A percentile compares a stretch with the other conserved stretches of the same genome.
Conservation (phyloP, 64 coral and sea anemone species). For the Anthopleura sola region DNA sequence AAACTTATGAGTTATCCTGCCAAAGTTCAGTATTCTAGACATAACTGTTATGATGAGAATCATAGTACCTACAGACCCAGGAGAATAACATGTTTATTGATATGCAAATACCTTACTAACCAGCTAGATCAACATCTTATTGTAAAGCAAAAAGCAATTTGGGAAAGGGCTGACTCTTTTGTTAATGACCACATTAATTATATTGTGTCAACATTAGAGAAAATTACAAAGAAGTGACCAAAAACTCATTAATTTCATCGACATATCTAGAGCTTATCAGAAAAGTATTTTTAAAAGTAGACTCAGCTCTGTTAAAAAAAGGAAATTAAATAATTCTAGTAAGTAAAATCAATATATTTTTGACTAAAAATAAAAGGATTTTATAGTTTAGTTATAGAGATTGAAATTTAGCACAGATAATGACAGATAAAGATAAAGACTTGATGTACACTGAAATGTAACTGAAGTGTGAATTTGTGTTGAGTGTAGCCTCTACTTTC, state of each 20-base stretch:
- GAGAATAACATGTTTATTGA: background rate
- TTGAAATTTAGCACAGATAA: background rate
- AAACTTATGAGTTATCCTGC: background rate
- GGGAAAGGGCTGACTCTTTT: background rate
- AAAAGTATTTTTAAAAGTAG: background rate
- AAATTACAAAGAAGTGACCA: slow-evolving; percentile 3
- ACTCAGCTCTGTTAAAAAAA: background rate
- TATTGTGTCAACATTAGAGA: slow-evolving; percentile 17
- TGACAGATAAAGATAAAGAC: background rate
- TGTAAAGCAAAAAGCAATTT: slow-evolving; percentile 3
- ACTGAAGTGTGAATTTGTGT: background rate
- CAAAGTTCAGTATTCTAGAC: background rate
- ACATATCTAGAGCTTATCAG: background rate
- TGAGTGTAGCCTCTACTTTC: background rate
- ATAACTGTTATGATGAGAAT: background rate
- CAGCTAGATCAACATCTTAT: background rate
- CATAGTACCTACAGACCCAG: background rate
- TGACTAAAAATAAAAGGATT: background rate
- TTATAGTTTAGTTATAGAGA: background rate
- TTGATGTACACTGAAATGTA: background rate
- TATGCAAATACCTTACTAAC: slow-evolving; percentile 4
- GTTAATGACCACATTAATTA: slow-evolving; percentile 21
- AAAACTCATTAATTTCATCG: slow-evolving; percentile 9
- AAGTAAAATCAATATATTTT: background rate
- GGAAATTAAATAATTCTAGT: background rate